Evolutionary conservation across 1,140 invertebrate genomes (phyloP), one percentile per base, ranked within the genome.

Genomic region (Anastrepha obliqua): DNA sequence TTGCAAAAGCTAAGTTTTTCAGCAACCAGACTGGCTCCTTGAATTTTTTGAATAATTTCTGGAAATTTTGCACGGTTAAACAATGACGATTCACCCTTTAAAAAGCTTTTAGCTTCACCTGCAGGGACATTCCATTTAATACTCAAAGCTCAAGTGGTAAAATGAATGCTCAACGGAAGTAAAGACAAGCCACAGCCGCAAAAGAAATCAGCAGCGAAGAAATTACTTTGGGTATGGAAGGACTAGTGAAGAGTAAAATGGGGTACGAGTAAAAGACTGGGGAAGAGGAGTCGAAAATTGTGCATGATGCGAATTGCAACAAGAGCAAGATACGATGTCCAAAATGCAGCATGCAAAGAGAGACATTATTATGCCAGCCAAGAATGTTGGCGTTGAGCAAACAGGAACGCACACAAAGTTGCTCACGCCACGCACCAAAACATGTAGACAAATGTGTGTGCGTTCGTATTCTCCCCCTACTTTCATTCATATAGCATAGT

Each of bases 321-420:
- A 11, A 11, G 13, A 67, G 29, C 8, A 20, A 15, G 29, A 67
- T 9, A 67, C 65, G 11, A 29, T 67, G 65, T 29, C 20, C 3
- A n/a, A 64, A 17, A 44, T 11, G 67, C 13, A 74, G 15, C 11
- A n/a, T 4, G 7, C 17, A n/a, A 55, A 81, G n/a, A 81, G 44
- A 58, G 29, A 81, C 74, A 58, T 81, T 81, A 81, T 81, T 81
- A 81, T 55, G 74, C n/a, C 74, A 81, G 74, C n/a, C 74, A 81
- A 81, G 47, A 47, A 81, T 81, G 47, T 81, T 81, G 44, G 74
- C n/a, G 74, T 81, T 81, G n/a, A n/a, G 51, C 47, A 81, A 81
- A 81, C 74, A 20, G 8, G 17, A 55, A 2, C n/a, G 47, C n/a
- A 74, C 13, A 74, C 3, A 29, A 29, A 29, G 29, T 29, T 29